phyloP scores from a whole-genome alignment of 2,888 invertebrate genomes.

The Drosophila koepferae region DNA sequence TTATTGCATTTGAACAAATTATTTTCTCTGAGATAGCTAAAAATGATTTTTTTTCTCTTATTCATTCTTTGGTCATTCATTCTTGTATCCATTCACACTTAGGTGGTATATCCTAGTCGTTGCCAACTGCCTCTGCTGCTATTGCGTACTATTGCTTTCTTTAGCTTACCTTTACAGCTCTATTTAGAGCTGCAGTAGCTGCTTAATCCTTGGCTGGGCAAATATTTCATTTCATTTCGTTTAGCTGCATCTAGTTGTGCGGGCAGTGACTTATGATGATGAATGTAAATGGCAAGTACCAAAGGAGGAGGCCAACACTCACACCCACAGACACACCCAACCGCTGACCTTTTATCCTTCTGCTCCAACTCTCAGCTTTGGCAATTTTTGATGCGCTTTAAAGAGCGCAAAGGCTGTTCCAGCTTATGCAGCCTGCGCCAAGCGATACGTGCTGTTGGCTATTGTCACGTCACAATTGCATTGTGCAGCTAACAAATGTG shows the following conservation, averaged over 20 bases:
- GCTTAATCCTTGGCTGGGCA: slow-evolving; percentile 63
- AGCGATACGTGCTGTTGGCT: slow-evolving; percentile 60
- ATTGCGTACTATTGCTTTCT: slow-evolving; percentile 21
- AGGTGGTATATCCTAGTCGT: neutral
- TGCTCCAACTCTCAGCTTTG: slow-evolving; percentile 30
- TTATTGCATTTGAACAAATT: no score
- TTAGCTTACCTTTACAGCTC: slow-evolving; percentile 67
- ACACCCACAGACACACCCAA: neutral
- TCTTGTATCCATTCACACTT: neutral
- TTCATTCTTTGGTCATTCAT: neutral
- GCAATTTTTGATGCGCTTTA: slow-evolving; percentile 48
- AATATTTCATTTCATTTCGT: slow-evolving; percentile 81
- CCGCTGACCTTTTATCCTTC: neutral
- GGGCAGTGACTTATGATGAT: slow-evolving; percentile 85
- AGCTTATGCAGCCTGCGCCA: slow-evolving; percentile 12
- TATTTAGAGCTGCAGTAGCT: slow-evolving; percentile 59
- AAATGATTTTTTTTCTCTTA: neutral
- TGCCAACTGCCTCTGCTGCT: neutral
- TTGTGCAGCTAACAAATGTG: slow-evolving; percentile 55
- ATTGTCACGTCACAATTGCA: slow-evolving; percentile 72
- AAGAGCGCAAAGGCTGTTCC: slow-evolving; percentile 30
- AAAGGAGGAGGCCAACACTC: neutral
- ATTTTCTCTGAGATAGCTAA: no score
- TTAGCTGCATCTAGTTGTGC: slow-evolving; percentile 57
- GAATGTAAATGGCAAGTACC: slow-evolving; percentile 80